Evolutionary conservation across 92 coral and sea anemone species (phyloP).

Genomic region (Palythoa grandiflora): DNA sequence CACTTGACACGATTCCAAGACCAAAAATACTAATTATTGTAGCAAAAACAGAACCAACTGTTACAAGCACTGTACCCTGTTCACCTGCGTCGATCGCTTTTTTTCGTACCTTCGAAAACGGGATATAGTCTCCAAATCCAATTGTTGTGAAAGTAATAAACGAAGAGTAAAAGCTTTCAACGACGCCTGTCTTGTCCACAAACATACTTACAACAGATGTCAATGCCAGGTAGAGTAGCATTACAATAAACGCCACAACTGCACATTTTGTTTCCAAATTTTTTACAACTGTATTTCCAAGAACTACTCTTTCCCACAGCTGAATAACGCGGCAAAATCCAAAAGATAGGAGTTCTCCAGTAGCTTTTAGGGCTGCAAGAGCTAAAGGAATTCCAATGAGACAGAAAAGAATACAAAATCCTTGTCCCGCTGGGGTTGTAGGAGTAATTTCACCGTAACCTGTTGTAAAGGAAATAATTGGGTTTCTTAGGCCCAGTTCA

Average conservation of each 20-base stretch:
- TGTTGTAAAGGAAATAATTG: background rate
- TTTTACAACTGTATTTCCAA: background rate
- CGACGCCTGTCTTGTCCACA: background rate
- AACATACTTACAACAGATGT: background rate
- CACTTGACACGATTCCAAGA: constrained; percentile 26
- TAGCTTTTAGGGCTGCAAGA: constrained; percentile 64
- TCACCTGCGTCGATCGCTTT: background rate
- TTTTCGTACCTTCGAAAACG: constrained; percentile 6
- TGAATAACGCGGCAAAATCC: constrained; percentile 24
- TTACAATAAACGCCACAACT: constrained; percentile 18
- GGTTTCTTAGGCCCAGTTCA: too few relatives aligned
- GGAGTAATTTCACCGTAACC: constrained; percentile 75
- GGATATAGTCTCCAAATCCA: constrained; percentile 42
- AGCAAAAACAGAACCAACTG: constrained; percentile 6
- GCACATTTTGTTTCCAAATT: constrained; percentile 37
- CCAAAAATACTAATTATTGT: constrained; percentile 18
- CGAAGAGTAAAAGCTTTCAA: constrained; percentile 16
- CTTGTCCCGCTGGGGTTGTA: constrained; percentile 54
- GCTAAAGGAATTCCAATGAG: constrained; percentile 67
- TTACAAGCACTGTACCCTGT: background rate
- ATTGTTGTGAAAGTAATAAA: constrained; percentile 28
- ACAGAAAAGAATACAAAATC: constrained; percentile 54
- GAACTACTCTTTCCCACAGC: constrained; percentile 15
- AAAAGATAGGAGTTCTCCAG: constrained; percentile 60
- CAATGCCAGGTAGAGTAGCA: background rate